Base-by-base conservation (phyloP, 1,140 invertebrate species). In the Contarinia nasturtii region DNA sequence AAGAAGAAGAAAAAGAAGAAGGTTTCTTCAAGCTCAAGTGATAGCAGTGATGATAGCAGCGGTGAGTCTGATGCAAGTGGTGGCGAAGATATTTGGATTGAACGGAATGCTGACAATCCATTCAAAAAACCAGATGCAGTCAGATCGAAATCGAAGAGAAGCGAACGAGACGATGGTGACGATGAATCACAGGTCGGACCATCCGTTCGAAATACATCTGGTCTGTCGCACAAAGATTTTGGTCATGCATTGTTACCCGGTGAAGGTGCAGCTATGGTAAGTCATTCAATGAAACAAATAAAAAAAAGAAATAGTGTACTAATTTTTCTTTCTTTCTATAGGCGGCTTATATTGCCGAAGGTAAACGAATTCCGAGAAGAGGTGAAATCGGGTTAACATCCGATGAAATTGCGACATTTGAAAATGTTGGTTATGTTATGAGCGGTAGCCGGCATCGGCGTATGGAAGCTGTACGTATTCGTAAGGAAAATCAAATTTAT, bases 401-500 rank as follows among this genome's bases (percentile, higher is more conserved):
- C 0, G 82, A 95, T 40, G 89, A 99, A 69, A 99, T 99, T 43
- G 82, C 81, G 1, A 67, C 75, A 0, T 99, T 86, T 63, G 96
- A 99, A 66, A 71, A 80, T n/a, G 87, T 92, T 14, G 95, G 95
- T 14, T 89, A 86, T 58, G 94, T 98, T 1, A 99, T 99, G 95
- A 95, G 90, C 64, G 95, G 95, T 19, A 94, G 89, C 67, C 78
- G 95, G 57, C 95, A 99, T 75, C 83, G 96, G 11, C 79, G 94
- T 50, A 99, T 99, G 96, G 96, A 99, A 69, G 96, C 96, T 56
- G 95, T 98, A 2, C 87, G 96, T 70, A 82, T 99, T 45, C 76
- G 96, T 53, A 99, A 99, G 63, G 96, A 99, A 70, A 98, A 98
- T 72, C 92, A 98, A 70, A 94, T 99, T 64, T 97, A 98, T 71